Evolutionary conservation across 2,797 vertebrate species (phyloP), one percentile per base, ranked within the genome.

Genomic region (Serranus cabrilla): DNA sequence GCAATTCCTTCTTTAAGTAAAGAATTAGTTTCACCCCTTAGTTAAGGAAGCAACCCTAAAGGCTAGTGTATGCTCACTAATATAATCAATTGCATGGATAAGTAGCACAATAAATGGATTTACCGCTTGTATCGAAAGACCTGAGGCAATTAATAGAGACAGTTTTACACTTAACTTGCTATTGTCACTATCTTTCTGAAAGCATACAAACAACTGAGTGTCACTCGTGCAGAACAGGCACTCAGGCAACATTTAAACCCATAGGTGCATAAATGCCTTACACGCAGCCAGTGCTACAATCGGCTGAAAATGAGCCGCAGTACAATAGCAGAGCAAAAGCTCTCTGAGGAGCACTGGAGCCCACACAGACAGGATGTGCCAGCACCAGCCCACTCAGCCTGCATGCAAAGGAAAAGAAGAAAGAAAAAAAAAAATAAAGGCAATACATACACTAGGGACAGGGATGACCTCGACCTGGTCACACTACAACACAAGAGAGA

Each of bases 401-500:
- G 85, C 92, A 94, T 94, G 94, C 96, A 93, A 86, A 92, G 75
- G 76, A 91, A 92, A 85, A 92, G 71, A 74, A 66, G 87, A 82
- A 49, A 23, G 71, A 74, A 66, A 87, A 82, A 49, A 23, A 31
- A 92, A 93, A 93, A 21, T 51, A 93, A 93, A 93, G 92, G 93
- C 93, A 91, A 97, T 98, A 98, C 97, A 96, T 99, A 99, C 97
- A 97, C 95, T 96, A 93, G 97, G 97, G 90, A 97, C 96, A 96
- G 97, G 96, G 96, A 97, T 96, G 96, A 98, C 96, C 94, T 97
- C 96, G 95, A 96, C 96, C 97, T 98, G 97, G 96, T 98, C 98
- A 96, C 95, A 97, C 98, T 99, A 95, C 88, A 94, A 95, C 93
- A 96, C 94, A 92, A 85, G 83, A 93, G 89, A 92, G 72, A 93